phyloP scores from a whole-genome alignment of 2,888 invertebrate genomes.

The Polietes domitor region DNA sequence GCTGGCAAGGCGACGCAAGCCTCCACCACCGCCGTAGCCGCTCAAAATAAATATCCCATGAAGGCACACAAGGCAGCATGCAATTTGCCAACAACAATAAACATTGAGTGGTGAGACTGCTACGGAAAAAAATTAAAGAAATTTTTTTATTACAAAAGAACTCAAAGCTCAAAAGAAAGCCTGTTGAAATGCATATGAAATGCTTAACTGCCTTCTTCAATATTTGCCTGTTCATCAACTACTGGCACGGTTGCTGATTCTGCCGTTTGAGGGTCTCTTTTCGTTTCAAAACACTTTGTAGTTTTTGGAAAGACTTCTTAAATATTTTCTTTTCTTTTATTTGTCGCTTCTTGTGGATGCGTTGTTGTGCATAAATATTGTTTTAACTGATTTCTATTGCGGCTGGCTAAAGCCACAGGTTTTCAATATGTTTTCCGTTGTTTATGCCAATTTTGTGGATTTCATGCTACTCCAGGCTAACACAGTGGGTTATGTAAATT shows the following conservation, averaged over 20 bases:
- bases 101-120: neutral
- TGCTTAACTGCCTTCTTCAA: neutral
- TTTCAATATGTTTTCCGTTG: too few species aligned
- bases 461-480: too few species aligned
- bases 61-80: neutral
- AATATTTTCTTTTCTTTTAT: neutral
- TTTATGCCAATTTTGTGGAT: too few species aligned
- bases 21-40: neutral
- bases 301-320: neutral
- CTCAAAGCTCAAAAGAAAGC: neutral
- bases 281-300: neutral
- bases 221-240: neutral
- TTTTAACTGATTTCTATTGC: constrained; percentile 3
- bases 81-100: constrained; percentile 26
- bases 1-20: constrained; percentile 23
- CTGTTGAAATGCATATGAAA: constrained; percentile 4
- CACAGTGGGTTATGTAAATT: too few species aligned
- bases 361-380: neutral
- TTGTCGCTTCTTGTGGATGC: neutral
- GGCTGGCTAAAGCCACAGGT: neutral
- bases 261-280: neutral
- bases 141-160: constrained; percentile 12
- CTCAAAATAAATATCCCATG: constrained; percentile 4
- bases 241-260: neutral
- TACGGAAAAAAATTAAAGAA: constrained; percentile 3